Evolutionary conservation across 2,888 invertebrate genomes (phyloP), one percentile per base, ranked within the genome.

Genomic region (Trachelus iudaicus): DNA sequence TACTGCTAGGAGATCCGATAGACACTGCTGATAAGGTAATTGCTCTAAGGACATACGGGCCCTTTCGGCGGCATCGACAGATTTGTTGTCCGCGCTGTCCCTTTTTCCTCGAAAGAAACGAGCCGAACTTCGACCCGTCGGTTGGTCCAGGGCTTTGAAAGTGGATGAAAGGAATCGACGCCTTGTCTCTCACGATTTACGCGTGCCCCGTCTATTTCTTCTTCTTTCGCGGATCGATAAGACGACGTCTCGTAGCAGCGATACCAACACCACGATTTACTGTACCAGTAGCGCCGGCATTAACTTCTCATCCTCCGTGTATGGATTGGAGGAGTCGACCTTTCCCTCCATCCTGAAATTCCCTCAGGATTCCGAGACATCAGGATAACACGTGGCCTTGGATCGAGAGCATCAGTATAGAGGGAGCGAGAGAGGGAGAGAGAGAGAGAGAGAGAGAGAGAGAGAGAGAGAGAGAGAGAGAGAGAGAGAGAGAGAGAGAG

Each of bases 401-500:
- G 56, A 56, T 56, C 9, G 56, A 9, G 56, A 23, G 56, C 6
- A 40, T 15, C 23, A 2, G 40, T 35, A 12, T 34, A 56, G 69
- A 74, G 34, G 30, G 69, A 69, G 34, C 34, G 30, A 77, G 12
- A 77, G 74, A 40, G 73, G 33, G 75, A 34, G 34, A 77, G 77
- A 37, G 74, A 37, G 69, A n/a, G n/a, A n/a, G n/a, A n/a, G n/a
- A n/a, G n/a, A n/a, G n/a, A n/a, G n/a, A n/a, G n/a, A n/a, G n/a
- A n/a, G n/a, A n/a, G n/a, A n/a, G n/a, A n/a, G n/a, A n/a, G n/a
- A n/a, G n/a, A n/a, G n/a, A n/a, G n/a, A n/a, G n/a, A n/a, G n/a
- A n/a, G n/a, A n/a, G n/a, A n/a, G n/a, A n/a, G n/a, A n/a, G n/a
- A n/a, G n/a, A n/a, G n/a, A n/a, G n/a, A n/a, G n/a, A n/a, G n/a